Evolutionary conservation across 2,113 vertebrate genomes (phyloP).

Genomic region (Tonatia bakeri): DNA sequence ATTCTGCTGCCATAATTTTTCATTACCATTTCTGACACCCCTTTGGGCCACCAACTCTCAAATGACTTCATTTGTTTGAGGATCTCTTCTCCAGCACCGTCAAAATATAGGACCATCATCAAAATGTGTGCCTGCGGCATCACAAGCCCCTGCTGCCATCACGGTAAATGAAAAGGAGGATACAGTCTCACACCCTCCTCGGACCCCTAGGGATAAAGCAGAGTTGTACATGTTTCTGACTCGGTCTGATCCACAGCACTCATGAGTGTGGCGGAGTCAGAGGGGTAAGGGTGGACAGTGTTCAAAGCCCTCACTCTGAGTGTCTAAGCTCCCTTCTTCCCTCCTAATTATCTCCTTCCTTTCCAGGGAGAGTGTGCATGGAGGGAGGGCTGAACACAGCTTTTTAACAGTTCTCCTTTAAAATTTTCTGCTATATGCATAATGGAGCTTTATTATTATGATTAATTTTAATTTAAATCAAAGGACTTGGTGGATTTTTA

Average conservation of each 20-base stretch:
- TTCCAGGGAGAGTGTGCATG: background rate
- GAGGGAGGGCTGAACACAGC: background rate
- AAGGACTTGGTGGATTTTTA: background rate
- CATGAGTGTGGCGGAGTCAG: background rate
- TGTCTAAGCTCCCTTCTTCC: background rate
- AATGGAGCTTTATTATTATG: background rate
- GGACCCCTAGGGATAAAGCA: background rate
- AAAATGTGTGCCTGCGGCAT: background rate
- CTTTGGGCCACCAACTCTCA: background rate
- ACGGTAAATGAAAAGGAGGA: background rate
- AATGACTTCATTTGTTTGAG: background rate
- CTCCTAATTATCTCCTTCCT: background rate
- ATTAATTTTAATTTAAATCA: background rate
- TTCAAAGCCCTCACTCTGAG: background rate
- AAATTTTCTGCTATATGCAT: background rate
- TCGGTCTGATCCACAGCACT: background rate
- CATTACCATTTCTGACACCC: background rate
- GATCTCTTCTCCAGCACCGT: background rate
- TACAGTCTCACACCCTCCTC: background rate
- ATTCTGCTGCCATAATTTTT: background rate
- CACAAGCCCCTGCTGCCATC: background rate
- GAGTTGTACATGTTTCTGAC: background rate
- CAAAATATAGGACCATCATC: background rate
- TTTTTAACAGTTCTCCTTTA: conserved; percentile 1
- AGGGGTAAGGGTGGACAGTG: background rate